Evolutionary conservation across 2,113 vertebrate species (phyloP).

Genomic region (Lepidiolamprologus cunningtoni): DNA sequence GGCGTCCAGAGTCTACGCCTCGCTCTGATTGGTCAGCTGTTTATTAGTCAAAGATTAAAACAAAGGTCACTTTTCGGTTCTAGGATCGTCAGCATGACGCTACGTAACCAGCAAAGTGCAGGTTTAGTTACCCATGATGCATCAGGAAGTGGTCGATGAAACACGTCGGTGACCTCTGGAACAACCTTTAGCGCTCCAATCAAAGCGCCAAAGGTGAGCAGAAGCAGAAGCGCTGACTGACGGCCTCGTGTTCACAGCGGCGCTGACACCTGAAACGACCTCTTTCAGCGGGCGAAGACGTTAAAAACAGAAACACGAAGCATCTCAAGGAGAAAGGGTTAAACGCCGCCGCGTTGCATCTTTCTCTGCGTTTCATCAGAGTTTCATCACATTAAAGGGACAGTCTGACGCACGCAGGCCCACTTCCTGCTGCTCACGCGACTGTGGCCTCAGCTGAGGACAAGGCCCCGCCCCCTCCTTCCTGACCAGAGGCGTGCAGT

Average conservation of each 20-base stretch:
- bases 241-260: neutral
- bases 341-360: neutral
- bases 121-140: neutral
- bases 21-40: neutral
- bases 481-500: neutral
- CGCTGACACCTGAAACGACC: neutral
- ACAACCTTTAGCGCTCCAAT: neutral
- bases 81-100: neutral
- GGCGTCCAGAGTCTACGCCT: neutral
- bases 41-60: neutral
- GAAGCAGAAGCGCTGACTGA: neutral
- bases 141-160: neutral
- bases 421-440: neutral
- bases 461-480: neutral
- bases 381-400: neutral
- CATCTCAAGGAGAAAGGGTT: neutral
- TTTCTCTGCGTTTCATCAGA: neutral
- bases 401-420: neutral
- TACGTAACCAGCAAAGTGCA: neutral
- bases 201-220: neutral
- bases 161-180: neutral
- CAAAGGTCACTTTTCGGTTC: neutral
- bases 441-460: neutral
- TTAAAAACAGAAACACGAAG: neutral
- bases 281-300: neutral